Base-by-base conservation (phyloP, 2,888 invertebrate genomes). In the Pardosa pseudoannulata region DNA sequence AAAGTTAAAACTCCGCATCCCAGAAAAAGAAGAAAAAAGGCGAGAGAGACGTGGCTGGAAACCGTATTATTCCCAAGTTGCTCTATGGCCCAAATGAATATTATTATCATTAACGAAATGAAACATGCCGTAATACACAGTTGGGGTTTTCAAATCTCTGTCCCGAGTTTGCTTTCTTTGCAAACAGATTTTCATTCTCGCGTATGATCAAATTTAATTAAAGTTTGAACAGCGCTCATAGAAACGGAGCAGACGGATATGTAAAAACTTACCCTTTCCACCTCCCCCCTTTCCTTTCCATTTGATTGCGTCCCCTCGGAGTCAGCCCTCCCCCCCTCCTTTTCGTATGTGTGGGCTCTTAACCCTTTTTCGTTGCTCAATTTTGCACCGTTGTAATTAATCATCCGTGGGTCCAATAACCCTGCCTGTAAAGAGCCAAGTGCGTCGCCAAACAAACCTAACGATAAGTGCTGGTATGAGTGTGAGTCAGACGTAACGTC, bases 351-450 rank as follows among this genome's bases (percentile, higher is more conserved):
- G 46, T 81, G 75, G 70, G 81, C 75, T 85, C 72, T 85, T 85
- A 85, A 85, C 83, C 83, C 83, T 85, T 85, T 85, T 85, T 78
- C 83, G 78, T 78, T 85, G 83, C 83, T 79, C 83, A 85, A 85
- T 85, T 85, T 85, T 85, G 83, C 83, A 85, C 78, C 83, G 78
- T 41, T 78, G 78, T 85, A 85, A 85, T 85, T 85, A 85, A 85
- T 78, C 83, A 85, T 65, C 73, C 72, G 73, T 62, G 39, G 31
- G 78, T 68, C 83, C 78, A 85, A 85, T 85, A 85, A 85, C 72
- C 73, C 56, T 73, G 31, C 31, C 27, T 32, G 19, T 31, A 19
- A 32, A 19, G 9, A 13, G 29, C 29, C 28, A 28, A 32, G 36
- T n/a, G 7, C 13, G 9, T 5, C 27, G 56, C 46, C 56, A 56